phyloP scores from a whole-genome alignment of 2,113 vertebrate genomes.

The Bambusicola thoracicus region DNA sequence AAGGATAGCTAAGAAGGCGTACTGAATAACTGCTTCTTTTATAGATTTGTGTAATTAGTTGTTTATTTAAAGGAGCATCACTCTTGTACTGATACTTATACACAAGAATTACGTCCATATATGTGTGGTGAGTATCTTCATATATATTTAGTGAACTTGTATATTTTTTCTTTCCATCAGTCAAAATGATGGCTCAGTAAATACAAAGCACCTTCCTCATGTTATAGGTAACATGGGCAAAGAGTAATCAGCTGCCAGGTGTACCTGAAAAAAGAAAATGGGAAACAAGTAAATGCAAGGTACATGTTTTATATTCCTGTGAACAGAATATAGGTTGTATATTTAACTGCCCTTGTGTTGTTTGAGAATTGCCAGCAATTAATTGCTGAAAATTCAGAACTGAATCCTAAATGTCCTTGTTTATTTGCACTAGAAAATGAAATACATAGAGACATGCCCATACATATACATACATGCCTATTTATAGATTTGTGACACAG shows the following conservation, averaged over 20 bases:
- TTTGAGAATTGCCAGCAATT: background rate
- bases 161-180: background rate
- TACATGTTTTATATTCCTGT: background rate
- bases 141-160: fast-evolving
- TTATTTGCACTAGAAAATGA: constrained; percentile 36
- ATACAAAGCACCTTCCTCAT: fast-evolving
- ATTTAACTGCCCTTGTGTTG: background rate
- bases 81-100: background rate
- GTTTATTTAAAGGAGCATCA: background rate
- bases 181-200: background rate
- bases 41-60: background rate
- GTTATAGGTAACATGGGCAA: background rate
- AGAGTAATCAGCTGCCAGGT: background rate
- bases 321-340: background rate
- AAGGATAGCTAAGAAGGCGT: background rate
- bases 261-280: background rate
- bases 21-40: background rate
- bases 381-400: constrained; percentile 10
- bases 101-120: background rate
- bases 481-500: constrained; percentile 34
- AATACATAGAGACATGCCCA: constrained; percentile 14
- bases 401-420: background rate
- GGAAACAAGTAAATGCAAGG: background rate
- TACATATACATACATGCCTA: constrained; percentile 7
- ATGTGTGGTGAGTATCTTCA: background rate